Evolutionary conservation across 1,140 invertebrate species (phyloP), one percentile per base, ranked within the genome.

Genomic region (Ostrea edulis): DNA sequence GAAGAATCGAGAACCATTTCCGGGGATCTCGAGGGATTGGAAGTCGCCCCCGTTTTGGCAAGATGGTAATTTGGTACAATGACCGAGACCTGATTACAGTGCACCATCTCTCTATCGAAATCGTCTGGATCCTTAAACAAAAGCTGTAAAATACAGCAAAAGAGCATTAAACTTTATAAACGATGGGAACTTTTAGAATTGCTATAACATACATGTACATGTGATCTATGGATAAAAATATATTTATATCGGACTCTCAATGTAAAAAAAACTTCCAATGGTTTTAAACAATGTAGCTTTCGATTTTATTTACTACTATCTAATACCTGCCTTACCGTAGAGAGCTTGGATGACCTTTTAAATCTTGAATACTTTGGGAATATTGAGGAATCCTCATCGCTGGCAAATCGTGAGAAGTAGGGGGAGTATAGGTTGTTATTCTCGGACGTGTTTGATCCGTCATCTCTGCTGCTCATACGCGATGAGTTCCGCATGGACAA

Each of bases 401-500:
- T 84, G 22, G 52, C n/a, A 22, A 29, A 20, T 44, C 44, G 29
- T 17, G 77, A 83, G 68, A 82, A 51, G 77, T 11, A 55, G 71
- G 35, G 55, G 17, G 55, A 25, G 86, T 68, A 52, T 82, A 25
- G 62, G 68, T 14, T 82, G 77, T 44, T 53, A 54, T 65, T 51
- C 54, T 29, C 25, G 25, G 87, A 85, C 65, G 82, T 17, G 68
- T 77, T 77, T 54, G 54, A 58, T n/a, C 55, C 85, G 22, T 52
- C 88, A 62, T 89, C 88, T 83, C n/a, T 84, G 20, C 52, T 77
- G 58, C 62, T 86, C 54, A 87, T 85, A 12, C 71, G 88, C 14
- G 88, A 84, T 14, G 88, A 85, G 81, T 87, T 90, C 53, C 91
- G 86, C 51, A 92, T 92, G 25, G 90, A 91, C n/a, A 92, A 29